Base-by-base conservation (phyloP, 2,797 vertebrate genomes). In the Apogon talboti region DNA sequence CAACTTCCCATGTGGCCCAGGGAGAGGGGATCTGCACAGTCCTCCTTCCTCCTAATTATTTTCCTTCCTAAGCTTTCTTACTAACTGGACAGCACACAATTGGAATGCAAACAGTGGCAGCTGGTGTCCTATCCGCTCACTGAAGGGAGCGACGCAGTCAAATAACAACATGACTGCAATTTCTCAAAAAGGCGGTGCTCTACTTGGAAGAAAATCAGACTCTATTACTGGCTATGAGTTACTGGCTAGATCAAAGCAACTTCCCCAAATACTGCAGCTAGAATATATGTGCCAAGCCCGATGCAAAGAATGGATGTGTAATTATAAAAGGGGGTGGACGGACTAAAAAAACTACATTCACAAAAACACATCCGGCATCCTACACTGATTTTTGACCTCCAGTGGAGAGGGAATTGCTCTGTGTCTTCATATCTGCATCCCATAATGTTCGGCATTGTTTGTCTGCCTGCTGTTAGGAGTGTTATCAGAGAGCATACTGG, bases 91-190 rank as follows among this genome's bases (percentile, higher is more conserved):
- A 18, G 66, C 71, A 45, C 73, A 73, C 66, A 77, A 81, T 64
- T 76, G 58, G 69, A 76, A 73, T 60, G 59, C 54, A 77, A 82
- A 88, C 86, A 85, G 80, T 79, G 71, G 72, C 66, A 87, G 91
- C 72, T 88, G 87, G 89, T 79, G 77, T 87, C 76, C 83, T 82
- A 85, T 91, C 83, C 73, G 74, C 89, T 90, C 47, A 45, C 58
- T 44, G 55, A 74, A 69, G 51, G 53, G 42, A 82, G 53, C 2
- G 8, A 62, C 6, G 10, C 59, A 64, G 57, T 76, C 67, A 67
- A 24, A 78, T 54, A 64, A 76, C 52, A 76, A 59, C 60, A 73
- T 24, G 58, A 71, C 40, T 55, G 9, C 66, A 76, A 75, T 54
- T 51, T 46, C 60, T 53, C 10, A 54, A 75, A 64, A 63, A 61